These are phyloP conservation scores for Discoglossus pictus DNA, from an alignment of 2,797 vertebrate species.

Conservation along the genomic window DNA sequence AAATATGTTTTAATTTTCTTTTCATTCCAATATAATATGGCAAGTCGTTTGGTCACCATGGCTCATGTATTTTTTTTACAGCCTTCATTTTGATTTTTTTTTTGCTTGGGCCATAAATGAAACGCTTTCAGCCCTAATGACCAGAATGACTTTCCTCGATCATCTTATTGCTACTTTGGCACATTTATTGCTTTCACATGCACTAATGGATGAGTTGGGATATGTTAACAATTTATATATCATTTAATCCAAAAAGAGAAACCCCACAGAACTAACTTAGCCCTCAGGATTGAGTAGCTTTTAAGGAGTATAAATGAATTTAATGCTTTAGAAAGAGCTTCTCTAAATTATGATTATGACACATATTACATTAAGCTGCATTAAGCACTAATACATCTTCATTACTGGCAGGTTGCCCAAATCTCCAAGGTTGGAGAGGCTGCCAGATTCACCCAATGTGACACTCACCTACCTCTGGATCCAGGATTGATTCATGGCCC, in stretches of 20 bases:
- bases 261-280: constrained; percentile 86
- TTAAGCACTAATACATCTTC: constrained; percentile 99
- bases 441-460: constrained; percentile 70
- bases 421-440: constrained; percentile 98
- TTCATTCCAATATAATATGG: constrained; percentile 52
- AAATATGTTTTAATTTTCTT: constrained; percentile 53
- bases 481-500: constrained; percentile 55
- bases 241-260: constrained; percentile 91
- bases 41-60: constrained; percentile 51
- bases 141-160: constrained; percentile 76
- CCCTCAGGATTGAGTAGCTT: constrained; percentile 96
- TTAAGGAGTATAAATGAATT: constrained; percentile 99
- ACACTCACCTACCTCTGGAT: constrained; percentile 68
- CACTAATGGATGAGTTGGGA: constrained; percentile 98
- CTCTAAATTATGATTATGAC: constrained; percentile 98
- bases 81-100: constrained; percentile 67
- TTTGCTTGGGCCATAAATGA: constrained; percentile 71
- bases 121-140: constrained; percentile 80
- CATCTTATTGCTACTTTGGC: constrained; percentile 79
- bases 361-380: constrained; percentile 99
- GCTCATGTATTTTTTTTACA: constrained; percentile 63
- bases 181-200: constrained; percentile 90
- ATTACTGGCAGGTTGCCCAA: constrained; percentile 97
- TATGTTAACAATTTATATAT: constrained; percentile 99
- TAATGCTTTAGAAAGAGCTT: constrained; percentile 99